Base-by-base conservation (phyloP, 2,113 vertebrate species). In the Empidonax traillii region DNA sequence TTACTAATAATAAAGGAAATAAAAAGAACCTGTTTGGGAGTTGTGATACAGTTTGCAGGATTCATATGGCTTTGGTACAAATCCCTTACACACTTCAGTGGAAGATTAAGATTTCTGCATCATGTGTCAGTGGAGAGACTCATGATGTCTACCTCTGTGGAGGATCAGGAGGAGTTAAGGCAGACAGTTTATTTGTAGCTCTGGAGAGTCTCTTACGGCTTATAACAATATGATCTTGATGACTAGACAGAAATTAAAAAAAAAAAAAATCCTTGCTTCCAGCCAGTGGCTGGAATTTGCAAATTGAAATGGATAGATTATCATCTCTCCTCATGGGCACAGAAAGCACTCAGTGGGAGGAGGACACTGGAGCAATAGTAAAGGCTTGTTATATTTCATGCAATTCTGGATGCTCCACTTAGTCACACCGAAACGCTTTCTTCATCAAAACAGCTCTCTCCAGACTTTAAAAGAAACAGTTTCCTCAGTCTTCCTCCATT, bases 91-190 rank as follows among this genome's bases (percentile, higher is more conserved):
- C 10, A 5, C 3, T 59, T 79, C 33, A 23, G 41, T 55, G 58
- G 22, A 53, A 68, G n/a, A 56, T 2, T 52, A 62, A 56, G 46
- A 53, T 41, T 52, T 79, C 27, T 73, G 17, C 12, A 3, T 13
- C 37, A 55, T 21, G 52, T 56, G 37, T 14, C 41, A 56, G 52
- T 3, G 2, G 24, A 84, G 46, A 59, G 51, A 59, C 44, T 52
- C 0, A 0, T 47, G 52, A 15, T 27, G 27, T 30, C 35, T 18
- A 19, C 15, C n/a, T 73, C 49, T 86, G 39, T 3, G 3, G 19
- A 62, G 39, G n/a, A 56, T 46, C 49, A 53, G 25, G 19, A 14
- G 2, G 3, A 44, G 20, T 56, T 85, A 85, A 69, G 72, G 52
- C 13, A 84, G 46, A 16, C 1, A 3, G 18, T 43, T 75, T 83